Evolutionary conservation across 2,888 invertebrate genomes (phyloP), one percentile per base, ranked within the genome.

Genomic region (Carcina quercana): DNA sequence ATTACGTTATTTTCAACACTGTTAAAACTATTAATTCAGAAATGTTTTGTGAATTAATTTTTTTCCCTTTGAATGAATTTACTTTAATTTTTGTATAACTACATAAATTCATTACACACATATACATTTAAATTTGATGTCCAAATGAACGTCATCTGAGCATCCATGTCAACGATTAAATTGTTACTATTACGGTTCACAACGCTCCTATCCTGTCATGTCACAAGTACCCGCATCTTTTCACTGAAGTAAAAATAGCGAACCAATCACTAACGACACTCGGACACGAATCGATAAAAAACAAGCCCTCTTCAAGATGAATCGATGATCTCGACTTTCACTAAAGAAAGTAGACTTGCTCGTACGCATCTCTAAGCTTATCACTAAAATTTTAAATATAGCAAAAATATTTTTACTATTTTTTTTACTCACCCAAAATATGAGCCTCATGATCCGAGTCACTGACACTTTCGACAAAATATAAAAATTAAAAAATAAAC

Each of bases 381-480:
- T 22, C 11, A 11, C 6, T 24, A 7, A 12, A 24, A 12, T 11
- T 38, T 25, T 25, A 40, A 38, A 38, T 37, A 33, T 30, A 34
- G 32, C 29, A 30, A 54, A 48, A 50, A 50, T 43, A 20, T 20
- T 20, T 20, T 5, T 5, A 20, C 12, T 14, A 55, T n/a, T n/a
- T n/a, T n/a, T n/a, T n/a, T n/a, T n/a, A 66, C 82, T 63, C 61
- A 83, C 82, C 82, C 76, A 82, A 75, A 70, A 74, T 59, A 68
- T 59, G 42, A 74, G 73, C 72, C 80, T 70, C 82, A 83, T 83
- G 58, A 79, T 78, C 79, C 80, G 64, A 62, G 32, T 35, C 71
- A 75, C 74, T 30, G 63, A 52, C 74, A 75, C 76, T 64, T 51
- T 43, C n/a, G n/a, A n/a, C 46, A 57, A 57, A 58, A 63, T 59